Conservation (phyloP, 2,797 vertebrate species). For the Spinus pinus region DNA sequence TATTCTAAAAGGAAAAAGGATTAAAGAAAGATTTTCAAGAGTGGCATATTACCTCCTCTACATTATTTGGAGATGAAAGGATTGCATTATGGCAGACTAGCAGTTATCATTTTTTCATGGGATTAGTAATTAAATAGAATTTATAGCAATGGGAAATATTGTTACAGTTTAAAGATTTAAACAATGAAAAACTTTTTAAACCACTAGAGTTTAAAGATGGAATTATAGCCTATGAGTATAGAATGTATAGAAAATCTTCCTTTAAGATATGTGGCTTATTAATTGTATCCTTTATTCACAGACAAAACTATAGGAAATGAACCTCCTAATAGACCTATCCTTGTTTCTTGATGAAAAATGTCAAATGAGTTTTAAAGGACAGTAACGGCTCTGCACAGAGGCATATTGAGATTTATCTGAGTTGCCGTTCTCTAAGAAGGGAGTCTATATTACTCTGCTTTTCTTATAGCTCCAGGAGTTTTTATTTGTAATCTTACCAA, state of each 20-base stretch:
- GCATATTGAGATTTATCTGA: background rate
- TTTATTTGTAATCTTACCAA: background rate
- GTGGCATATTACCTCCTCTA: background rate
- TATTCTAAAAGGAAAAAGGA: slow-evolving; percentile 55
- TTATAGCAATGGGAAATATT: background rate
- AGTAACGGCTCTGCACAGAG: background rate
- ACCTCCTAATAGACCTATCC: background rate
- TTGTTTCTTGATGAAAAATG: background rate
- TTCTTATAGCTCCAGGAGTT: background rate
- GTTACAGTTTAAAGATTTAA: background rate
- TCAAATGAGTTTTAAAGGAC: background rate
- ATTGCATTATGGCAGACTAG: background rate
- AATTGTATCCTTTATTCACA: background rate
- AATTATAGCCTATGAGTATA: background rate
- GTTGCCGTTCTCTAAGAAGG: background rate
- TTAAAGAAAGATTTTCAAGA: slow-evolving; percentile 56
- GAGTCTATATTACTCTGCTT: background rate
- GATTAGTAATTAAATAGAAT: slow-evolving; percentile 35
- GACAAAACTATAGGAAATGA: background rate
- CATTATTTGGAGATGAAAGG: slow-evolving; percentile 43
- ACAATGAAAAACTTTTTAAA: background rate
- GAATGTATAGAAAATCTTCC: background rate
- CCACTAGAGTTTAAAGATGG: background rate
- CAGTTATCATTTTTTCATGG: background rate
- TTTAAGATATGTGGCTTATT: background rate